These are phyloP conservation scores for Episyrphus balteatus DNA, from an alignment of 1,140 invertebrate species.

Conservation along the genomic window DNA sequence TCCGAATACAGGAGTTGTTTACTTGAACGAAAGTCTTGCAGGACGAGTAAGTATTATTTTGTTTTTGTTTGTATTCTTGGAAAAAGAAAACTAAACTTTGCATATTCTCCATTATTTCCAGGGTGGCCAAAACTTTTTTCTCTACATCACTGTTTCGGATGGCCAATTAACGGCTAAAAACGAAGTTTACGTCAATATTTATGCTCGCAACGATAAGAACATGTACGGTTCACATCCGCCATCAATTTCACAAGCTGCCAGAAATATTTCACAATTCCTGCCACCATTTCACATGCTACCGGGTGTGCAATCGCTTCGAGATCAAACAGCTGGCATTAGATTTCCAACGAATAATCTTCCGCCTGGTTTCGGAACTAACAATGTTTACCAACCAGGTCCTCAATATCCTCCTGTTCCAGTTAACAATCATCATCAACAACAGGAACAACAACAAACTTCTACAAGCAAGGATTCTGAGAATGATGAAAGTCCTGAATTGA, in stretches of 20 bases:
- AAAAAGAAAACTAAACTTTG: not conserved
- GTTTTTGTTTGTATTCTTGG: not conserved
- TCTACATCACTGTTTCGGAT: conserved; percentile 60
- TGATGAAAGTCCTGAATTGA: not conserved
- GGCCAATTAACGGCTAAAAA: conserved; percentile 54
- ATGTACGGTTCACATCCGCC: conserved; percentile 14
- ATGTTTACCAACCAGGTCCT: not conserved
- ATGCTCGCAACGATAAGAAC: conserved; percentile 25
- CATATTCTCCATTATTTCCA: conserved; percentile 22
- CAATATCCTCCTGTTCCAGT: not conserved
- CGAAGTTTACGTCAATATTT: conserved; percentile 57
- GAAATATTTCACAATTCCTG: conserved; percentile 28
- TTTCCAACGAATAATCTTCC: conserved; percentile 11
- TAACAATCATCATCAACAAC: not conserved
- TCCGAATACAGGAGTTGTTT: conserved; percentile 53
- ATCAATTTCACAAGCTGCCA: conserved; percentile 25
- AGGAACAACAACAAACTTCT: not conserved
- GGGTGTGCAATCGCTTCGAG: conserved; percentile 23
- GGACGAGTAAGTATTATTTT: conserved; percentile 47
- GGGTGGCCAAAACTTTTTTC: conserved; percentile 54
- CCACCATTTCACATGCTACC: conserved; percentile 23
- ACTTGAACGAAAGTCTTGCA: conserved; percentile 54
- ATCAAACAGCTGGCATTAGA: conserved; percentile 17
- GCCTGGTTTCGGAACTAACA: not conserved
- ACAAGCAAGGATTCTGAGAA: conserved; percentile 1